Percentiles rank a stretch among this genome's conserved stretches.
These are phyloP conservation scores for Montipora cactus DNA, from an alignment of 64 coral and sea anemone species.

Conservation along the genomic window DNA sequence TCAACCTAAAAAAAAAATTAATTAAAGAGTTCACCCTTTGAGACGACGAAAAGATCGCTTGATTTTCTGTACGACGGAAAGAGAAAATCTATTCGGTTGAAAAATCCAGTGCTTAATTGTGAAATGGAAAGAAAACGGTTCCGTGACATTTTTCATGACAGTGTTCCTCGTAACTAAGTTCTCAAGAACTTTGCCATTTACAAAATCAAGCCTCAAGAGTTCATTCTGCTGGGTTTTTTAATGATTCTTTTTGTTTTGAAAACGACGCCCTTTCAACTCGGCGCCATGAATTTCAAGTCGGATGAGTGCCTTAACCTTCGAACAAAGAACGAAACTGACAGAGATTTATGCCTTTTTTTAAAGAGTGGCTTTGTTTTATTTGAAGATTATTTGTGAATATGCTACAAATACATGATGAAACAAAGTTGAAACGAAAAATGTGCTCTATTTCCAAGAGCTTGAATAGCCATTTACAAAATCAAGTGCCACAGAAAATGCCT, in stretches of 20 bases:
- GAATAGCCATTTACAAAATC: no score
- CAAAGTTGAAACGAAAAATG: not conserved
- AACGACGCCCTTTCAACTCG: not conserved
- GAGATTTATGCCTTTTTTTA: not conserved
- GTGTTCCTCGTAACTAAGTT: not conserved
- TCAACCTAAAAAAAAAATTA: not conserved
- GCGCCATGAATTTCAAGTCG: not conserved
- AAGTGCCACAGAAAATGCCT: no score
- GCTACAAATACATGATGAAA: not conserved
- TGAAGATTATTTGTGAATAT: not conserved
- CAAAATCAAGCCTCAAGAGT: not conserved
- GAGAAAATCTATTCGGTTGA: not conserved
- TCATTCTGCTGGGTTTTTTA: not conserved
- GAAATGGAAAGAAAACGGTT: not conserved
- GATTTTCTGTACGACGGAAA: not conserved
- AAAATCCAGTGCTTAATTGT: not conserved
- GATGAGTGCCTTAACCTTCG: not conserved
- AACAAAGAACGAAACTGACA: not conserved
- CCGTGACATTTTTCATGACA: not conserved
- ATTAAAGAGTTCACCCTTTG: not conserved
- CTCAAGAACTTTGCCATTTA: not conserved
- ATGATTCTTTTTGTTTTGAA: not conserved
- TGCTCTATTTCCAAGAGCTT: not conserved
- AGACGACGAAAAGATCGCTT: not conserved
- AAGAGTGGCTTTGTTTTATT: not conserved